Evolutionary conservation across 23 tunicate species (phyloP), one percentile per base, ranked within the genome.

Genomic region (Trididemnum nubilum): DNA sequence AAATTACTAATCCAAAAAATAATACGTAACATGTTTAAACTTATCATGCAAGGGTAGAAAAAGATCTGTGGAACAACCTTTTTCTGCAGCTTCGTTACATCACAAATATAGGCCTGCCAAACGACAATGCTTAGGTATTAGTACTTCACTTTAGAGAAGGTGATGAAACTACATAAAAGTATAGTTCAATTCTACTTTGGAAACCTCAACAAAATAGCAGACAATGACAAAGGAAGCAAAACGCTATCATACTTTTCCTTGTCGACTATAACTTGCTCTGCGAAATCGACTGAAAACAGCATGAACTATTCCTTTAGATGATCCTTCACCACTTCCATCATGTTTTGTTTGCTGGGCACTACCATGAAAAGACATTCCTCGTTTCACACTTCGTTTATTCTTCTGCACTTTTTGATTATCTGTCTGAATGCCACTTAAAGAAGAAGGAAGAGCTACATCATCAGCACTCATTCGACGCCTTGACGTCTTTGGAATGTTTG

Each of bases 401-500:
- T 44, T 44, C 15, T 44, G 9, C 12, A 7, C 15, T 36, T 73
- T 74, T 40, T 83, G 49, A 33, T 73, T 73, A 19, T 33, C 31
- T 37, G 7, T 9, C 15, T 36, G 33, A 44, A 57, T 2, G 35
- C 35, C 0, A 27, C 73, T 7, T 59, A 51, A 36, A 34, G 25
- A 63, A 1, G 84, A 33, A 34, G 34, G 37, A 33, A 73, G 54
- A 1, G 73, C 81, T 2, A 73, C 78, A 59, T 83, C 87, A 58
- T 73, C 87, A 34, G 79, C 87, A 73, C 87, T 83, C 81, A 83
- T 73, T 73, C 87, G 51, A 1, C 87, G 34, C 54, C 54, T 44
- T 44, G 54, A 9, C 9, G 54, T 44, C 15, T 44, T 44, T 44
- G 54, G 54, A 44, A 44, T 44, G 15, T 7, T 7, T 7, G 39